Base-by-base conservation (phyloP, 1,140 invertebrate species). In the Drosophila melanica region DNA sequence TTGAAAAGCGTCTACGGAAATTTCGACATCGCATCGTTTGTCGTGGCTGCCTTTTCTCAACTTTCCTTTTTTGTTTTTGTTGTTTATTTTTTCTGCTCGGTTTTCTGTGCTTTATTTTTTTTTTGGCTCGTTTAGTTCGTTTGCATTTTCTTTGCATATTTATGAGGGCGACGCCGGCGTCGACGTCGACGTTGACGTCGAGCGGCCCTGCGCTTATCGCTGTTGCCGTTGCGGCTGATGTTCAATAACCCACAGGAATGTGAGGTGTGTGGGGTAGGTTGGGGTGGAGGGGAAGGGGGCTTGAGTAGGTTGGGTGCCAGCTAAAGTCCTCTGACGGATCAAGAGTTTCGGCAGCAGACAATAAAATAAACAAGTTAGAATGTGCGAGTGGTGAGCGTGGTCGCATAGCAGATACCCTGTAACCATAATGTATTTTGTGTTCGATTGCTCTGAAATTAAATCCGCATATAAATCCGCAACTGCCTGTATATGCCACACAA, bases 91-190 rank as follows among this genome's bases (percentile, higher is more conserved):
- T 58, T 16, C 23, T 48, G 20, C 51, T 73, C 41, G 39, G 44
- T 65, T 41, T 57, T 47, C 33, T 9, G 7, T 35, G 33, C 33
- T 18, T 27, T 51, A 14, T 12, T 35, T 35, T 45, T 55, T 50
- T 66, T 58, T 59, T 44, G 39, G 51, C 44, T 82, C 64, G 63
- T 77, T 79, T 64, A 60, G 81, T 63, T 78, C 75, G 75, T 71
- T 81, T 85, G 77, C 74, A 81, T 81, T 81, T 86, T 60, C 75
- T 81, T 85, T 81, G 81, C 81, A 86, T 87, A 87, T 85, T 81
- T 85, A 87, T 87, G 70, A 87, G 78, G 82, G 74, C 60, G 67
- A 57, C 41, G 30, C 23, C 33, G 37, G 50, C 53, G 47, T 59
- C 63, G 27, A 39, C 53, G 47, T 59, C 63, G 27, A 47, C 18